These are phyloP conservation scores for Lerema accius DNA, from an alignment of 1,140 invertebrate genomes.

Conservation along the genomic window DNA sequence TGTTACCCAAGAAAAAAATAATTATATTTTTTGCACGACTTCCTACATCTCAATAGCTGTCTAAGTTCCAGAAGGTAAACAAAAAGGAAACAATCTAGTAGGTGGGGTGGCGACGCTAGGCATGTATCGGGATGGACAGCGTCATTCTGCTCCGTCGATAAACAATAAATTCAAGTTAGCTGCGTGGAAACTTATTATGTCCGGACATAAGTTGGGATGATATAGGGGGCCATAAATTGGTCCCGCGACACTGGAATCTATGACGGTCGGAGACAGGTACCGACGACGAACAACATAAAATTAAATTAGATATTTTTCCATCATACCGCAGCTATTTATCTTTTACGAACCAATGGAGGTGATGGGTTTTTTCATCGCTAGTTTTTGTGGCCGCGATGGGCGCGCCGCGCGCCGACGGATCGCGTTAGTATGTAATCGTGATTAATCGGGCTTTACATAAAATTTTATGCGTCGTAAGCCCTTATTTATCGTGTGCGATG, in stretches of 20 bases:
- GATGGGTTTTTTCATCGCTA: slow-evolving; percentile 50
- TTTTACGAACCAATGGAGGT: slow-evolving; percentile 43
- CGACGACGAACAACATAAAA: slow-evolving; percentile 53
- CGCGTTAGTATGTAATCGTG: slow-evolving; percentile 26
- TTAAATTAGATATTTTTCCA: slow-evolving; percentile 66
- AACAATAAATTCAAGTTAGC: slow-evolving; percentile 71
- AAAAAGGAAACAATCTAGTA: too few relatives aligned
- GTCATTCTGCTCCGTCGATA: slow-evolving; percentile 45
- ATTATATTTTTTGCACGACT: too few relatives aligned
- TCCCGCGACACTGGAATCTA: slow-evolving; percentile 56
- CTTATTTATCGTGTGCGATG: background rate
- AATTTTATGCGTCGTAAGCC: background rate
- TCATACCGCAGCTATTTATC: slow-evolving; percentile 49
- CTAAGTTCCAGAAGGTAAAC: too few relatives aligned
- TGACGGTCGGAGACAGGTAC: slow-evolving; percentile 60
- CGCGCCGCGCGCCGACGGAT: slow-evolving; percentile 15
- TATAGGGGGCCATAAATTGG: slow-evolving; percentile 64
- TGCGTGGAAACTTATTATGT: slow-evolving; percentile 64
- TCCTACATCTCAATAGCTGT: too few relatives aligned
- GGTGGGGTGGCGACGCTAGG: too few relatives aligned
- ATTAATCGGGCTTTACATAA: slow-evolving; percentile 28
- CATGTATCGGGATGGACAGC: slow-evolving; percentile 26
- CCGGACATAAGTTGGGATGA: slow-evolving; percentile 62
- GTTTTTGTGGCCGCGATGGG: slow-evolving; percentile 33
- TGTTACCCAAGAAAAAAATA: too few relatives aligned